Conservation (phyloP, 1,140 invertebrate species). For the Latrodectus geometricus region DNA sequence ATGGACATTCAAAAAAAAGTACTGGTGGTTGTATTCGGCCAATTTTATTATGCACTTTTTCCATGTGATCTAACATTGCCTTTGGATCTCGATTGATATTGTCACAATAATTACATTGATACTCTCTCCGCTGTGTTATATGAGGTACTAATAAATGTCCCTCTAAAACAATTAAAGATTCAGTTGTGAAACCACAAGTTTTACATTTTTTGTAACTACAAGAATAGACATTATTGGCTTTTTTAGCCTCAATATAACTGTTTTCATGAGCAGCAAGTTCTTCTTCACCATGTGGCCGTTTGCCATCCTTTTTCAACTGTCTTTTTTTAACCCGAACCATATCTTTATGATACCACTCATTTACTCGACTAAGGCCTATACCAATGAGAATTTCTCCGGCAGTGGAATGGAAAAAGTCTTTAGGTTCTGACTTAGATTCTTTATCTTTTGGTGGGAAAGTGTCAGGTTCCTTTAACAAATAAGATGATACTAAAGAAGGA, state of each 20-base stretch:
- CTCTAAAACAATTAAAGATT: conserved; percentile 86
- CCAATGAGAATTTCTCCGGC: conserved; percentile 93
- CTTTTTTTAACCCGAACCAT: conserved; percentile 87
- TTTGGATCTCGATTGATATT: conserved; percentile 85
- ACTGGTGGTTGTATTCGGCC: conserved; percentile 86
- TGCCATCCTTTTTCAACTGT: conserved; percentile 74
- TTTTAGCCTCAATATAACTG: conserved; percentile 73
- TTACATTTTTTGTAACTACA: conserved; percentile 86
- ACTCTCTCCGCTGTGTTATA: conserved; percentile 79
- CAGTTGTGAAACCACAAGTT: conserved; percentile 92
- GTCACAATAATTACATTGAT: conserved; percentile 84
- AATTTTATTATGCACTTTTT: conserved; percentile 85
- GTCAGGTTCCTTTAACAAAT: conserved; percentile 64
- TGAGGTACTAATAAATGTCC: conserved; percentile 93
- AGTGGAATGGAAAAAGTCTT: conserved; percentile 82
- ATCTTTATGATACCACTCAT: conserved; percentile 93
- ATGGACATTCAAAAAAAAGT: conserved; percentile 90
- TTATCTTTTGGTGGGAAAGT: conserved; percentile 55
- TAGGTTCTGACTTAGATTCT: conserved; percentile 33
- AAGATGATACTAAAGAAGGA: conserved; percentile 64
- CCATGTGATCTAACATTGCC: conserved; percentile 92
- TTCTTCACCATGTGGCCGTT: conserved; percentile 80
- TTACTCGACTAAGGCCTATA: conserved; percentile 89
- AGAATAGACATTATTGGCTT: conserved; percentile 82
- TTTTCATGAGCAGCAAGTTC: conserved; percentile 87